These are phyloP conservation scores for Rhagium mordax DNA, from an alignment of 2,888 invertebrate genomes.

Conservation along the genomic window DNA sequence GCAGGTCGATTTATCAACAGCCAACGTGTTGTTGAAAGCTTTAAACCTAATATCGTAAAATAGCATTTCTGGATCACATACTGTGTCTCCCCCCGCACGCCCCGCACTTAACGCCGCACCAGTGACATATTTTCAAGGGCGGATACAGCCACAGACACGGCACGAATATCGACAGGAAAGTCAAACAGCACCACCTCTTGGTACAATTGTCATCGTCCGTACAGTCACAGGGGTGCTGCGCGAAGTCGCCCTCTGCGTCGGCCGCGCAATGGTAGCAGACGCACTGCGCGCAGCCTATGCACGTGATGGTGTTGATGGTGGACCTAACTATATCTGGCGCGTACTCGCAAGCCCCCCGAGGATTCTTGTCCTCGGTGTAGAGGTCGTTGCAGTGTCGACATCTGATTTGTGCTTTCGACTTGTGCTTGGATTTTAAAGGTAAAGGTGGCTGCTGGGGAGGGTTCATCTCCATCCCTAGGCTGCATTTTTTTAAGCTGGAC, in stretches of 20 bases:
- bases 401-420: constrained; percentile 61
- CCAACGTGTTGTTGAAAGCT: constrained; percentile 30
- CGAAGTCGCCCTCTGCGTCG: constrained; percentile 91
- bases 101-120: constrained; percentile 85
- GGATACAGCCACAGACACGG: constrained; percentile 97
- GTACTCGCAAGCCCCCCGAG: constrained; percentile 87
- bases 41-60: constrained; percentile 63
- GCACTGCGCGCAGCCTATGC: constrained; percentile 88
- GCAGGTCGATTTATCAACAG: constrained; percentile 12
- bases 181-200: constrained; percentile 89
- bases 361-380: constrained; percentile 88
- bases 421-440: constrained; percentile 65
- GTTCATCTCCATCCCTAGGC: constrained; percentile 61
- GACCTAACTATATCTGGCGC: constrained; percentile 89
- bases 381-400: constrained; percentile 85
- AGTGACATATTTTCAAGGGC: constrained; percentile 88
- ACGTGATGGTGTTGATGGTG: constrained; percentile 85
- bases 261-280: constrained; percentile 95
- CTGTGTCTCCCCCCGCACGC: constrained; percentile 88
- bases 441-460: constrained; percentile 70
- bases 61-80: constrained; percentile 63
- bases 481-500: constrained; percentile 79
- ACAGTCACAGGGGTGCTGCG: constrained; percentile 89
- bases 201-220: constrained; percentile 80
- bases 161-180: constrained; percentile 88